phyloP scores from a whole-genome alignment of 2,888 invertebrate genomes.

The Cerastis leucographa region DNA sequence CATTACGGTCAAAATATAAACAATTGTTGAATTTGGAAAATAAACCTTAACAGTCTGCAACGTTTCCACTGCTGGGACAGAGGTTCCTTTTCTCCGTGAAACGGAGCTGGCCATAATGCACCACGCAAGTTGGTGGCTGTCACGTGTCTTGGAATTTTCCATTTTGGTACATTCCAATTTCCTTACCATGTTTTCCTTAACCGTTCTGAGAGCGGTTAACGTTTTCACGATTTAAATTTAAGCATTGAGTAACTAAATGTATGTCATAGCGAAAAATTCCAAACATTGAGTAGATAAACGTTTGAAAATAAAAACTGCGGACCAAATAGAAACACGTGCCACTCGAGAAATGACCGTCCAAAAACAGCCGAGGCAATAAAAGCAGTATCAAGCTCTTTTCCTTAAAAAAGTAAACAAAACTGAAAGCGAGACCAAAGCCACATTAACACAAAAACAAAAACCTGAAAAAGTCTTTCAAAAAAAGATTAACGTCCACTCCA shows the following conservation, averaged over 20 bases:
- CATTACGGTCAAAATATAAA: neutral
- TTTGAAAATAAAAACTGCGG: neutral
- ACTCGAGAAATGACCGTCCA: neutral
- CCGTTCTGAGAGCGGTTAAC: neutral
- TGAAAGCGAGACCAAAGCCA: constrained; percentile 31
- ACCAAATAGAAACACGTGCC: constrained; percentile 15
- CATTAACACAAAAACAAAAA: constrained; percentile 54
- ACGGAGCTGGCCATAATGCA: neutral
- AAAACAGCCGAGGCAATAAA: constrained; percentile 18
- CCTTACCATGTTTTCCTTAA: neutral
- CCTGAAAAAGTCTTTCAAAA: constrained; percentile 49
- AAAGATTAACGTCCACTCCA: constrained; percentile 60
- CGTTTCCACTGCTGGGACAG: neutral
- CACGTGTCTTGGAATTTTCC: neutral
- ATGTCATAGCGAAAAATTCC: neutral
- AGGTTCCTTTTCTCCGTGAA: neutral
- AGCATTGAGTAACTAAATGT: too few relatives aligned
- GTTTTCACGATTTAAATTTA: neutral
- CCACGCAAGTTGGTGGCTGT: neutral
- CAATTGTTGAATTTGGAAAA: neutral
- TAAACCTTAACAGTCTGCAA: neutral
- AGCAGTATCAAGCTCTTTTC: constrained; percentile 24
- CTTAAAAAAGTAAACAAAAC: constrained; percentile 45
- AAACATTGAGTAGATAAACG: neutral
- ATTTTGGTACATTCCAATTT: neutral